Base-by-base conservation (phyloP, 2,888 invertebrate species). In the Drosophila merina region DNA sequence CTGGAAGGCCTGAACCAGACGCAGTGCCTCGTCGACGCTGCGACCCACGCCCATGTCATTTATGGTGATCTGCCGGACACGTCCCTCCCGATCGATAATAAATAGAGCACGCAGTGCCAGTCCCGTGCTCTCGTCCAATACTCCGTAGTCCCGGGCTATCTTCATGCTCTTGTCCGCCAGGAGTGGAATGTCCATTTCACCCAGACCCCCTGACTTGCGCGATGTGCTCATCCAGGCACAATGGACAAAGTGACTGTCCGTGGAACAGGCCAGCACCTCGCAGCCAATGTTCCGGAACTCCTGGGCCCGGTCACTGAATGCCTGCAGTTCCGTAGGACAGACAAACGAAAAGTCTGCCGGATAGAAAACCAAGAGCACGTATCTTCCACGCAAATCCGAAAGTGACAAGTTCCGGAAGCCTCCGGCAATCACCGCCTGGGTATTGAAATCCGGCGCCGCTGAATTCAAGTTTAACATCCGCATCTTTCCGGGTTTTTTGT, bases 21-120 rank as follows among this genome's bases (percentile, higher is more conserved):
- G 94, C 31, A 99, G 93, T 1, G 97, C 96, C 92, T 99, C 98
- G 79, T 98, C 98, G 0, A 99, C 98, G 0, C 64, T 93, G 92
- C 96, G 93, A 72, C 99, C 99, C 4, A 99, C 98, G 0, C 98
- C 98, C 87, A 98, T 93, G 92, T 99, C 99, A 92, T 99, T 99
- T 88, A 99, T 93, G 66, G 99, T 99, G 88, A 98, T 94, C 93
- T 99, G 99, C 0, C 99, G 94, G 64, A 99, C 93, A 84, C 94
- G 95, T 89, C 97, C 97, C 70, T 94, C 93, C 60, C 93, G 95
- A 90, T 99, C 98, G 90, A 99, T 97, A 91, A 99, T 96, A 93
- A 97, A 99, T 26, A 99, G 94, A 0, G 98, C 99, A 73, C 98
- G 95, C 94, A 95, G 96, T 40, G 97, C 96, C 75, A 98, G 93